phyloP scores from a whole-genome alignment of 1,140 invertebrate genomes.

The Heliothis virescens region DNA sequence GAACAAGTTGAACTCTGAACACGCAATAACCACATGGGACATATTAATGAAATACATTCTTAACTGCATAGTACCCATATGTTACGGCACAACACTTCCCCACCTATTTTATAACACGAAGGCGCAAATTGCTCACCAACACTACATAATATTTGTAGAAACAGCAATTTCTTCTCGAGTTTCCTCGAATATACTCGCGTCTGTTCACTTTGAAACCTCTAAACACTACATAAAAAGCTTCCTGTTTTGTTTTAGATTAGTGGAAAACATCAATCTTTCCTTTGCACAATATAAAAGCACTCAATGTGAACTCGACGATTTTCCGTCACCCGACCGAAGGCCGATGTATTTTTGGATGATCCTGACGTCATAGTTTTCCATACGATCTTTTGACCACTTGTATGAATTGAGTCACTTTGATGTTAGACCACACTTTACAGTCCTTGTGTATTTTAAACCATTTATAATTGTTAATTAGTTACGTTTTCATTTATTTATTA shows the following conservation, averaged over 20 bases:
- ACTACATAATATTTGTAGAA: conserved; percentile 3
- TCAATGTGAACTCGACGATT: conserved; percentile 68
- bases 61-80: too few relatives aligned
- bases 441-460: conserved; percentile 12
- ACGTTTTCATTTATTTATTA: not conserved
- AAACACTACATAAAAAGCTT: conserved; percentile 49
- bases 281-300: conserved; percentile 67
- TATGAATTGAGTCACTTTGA: conserved; percentile 49
- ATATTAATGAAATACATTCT: conserved; percentile 39
- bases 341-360: conserved; percentile 70
- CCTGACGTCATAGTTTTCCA: conserved; percentile 76
- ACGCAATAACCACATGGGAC: conserved; percentile 45
- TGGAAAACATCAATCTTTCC: conserved; percentile 66
- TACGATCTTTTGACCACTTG: conserved; percentile 58
- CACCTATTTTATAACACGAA: too few relatives aligned
- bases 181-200: conserved; percentile 29
- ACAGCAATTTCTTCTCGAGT: conserved; percentile 20
- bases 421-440: conserved; percentile 23
- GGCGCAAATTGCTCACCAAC: too few relatives aligned
- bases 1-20: conserved; percentile 12
- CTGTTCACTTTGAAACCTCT: conserved; percentile 41
- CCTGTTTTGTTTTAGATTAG: conserved; percentile 52
- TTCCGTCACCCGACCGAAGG: conserved; percentile 74
- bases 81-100: too few relatives aligned
- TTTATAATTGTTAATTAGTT: not conserved